These are phyloP conservation scores for Aphaenogaster ashmeadi DNA, from an alignment of 1,140 invertebrate genomes.

Conservation along the genomic window DNA sequence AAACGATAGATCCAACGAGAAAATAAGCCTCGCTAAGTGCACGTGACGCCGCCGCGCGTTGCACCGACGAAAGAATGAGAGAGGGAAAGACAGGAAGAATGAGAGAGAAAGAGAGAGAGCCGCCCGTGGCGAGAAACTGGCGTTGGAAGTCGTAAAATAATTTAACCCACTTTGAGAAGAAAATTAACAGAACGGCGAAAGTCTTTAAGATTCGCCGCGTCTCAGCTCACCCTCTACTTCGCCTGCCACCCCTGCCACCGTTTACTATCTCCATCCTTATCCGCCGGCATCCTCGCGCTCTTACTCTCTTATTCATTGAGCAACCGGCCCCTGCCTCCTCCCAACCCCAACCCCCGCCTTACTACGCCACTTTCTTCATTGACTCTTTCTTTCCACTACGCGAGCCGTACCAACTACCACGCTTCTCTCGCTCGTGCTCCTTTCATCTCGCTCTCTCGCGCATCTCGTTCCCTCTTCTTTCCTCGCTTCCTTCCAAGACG, in stretches of 20 bases:
- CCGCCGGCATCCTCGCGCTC: constrained; percentile 74
- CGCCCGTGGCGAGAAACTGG: constrained; percentile 45
- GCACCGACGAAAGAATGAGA: constrained; percentile 18
- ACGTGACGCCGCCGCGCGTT: constrained; percentile 19
- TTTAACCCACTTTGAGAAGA: constrained; percentile 85
- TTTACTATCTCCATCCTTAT: constrained; percentile 62
- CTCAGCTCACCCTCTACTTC: constrained; percentile 70
- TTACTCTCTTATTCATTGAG: constrained; percentile 87
- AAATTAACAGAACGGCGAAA: constrained; percentile 86
- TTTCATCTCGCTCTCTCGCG: constrained; percentile 25
- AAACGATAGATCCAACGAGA: constrained; percentile 40
- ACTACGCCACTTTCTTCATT: constrained; percentile 85
- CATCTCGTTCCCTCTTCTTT: constrained; percentile 64
- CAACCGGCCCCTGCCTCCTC: constrained; percentile 75
- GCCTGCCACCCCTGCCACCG: constrained; percentile 61
- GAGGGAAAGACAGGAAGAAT: neutral
- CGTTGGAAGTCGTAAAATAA: constrained; percentile 84
- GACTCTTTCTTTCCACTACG: constrained; percentile 87
- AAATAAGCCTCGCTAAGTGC: constrained; percentile 61
- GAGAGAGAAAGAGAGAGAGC: constrained; percentile 24
- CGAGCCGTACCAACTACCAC: constrained; percentile 79
- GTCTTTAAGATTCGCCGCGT: constrained; percentile 85
- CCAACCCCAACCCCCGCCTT: constrained; percentile 60
- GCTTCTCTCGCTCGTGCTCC: constrained; percentile 54
- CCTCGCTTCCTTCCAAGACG: constrained; percentile 16